Evolutionary conservation across 2,888 invertebrate species (phyloP).

Genomic region (Lissocephala sabroskyi): DNA sequence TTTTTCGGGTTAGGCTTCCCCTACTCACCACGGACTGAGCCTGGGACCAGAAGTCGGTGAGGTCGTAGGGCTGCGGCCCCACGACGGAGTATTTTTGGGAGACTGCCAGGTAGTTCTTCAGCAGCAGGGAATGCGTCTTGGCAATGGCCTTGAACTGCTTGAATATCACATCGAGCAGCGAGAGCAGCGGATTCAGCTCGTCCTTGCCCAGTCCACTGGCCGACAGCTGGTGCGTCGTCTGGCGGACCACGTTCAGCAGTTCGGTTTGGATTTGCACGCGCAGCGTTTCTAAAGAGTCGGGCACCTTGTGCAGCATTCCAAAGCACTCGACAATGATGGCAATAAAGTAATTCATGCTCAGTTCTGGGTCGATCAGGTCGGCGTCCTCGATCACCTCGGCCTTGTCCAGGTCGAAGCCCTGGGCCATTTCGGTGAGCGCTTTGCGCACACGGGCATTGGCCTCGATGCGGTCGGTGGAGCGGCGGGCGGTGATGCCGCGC

Average conservation of each 20-base stretch:
- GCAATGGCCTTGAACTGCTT: conserved; percentile 88
- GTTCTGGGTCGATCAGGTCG: conserved; percentile 76
- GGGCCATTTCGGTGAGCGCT: conserved; percentile 75
- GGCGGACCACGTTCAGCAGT: conserved; percentile 83
- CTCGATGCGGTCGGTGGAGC: conserved; percentile 75
- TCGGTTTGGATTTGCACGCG: conserved; percentile 89
- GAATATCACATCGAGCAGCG: conserved; percentile 82
- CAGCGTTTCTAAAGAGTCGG: conserved; percentile 88
- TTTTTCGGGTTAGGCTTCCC: neutral
- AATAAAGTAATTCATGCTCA: conserved; percentile 80
- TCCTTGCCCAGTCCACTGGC: conserved; percentile 53
- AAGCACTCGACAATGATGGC: conserved; percentile 89
- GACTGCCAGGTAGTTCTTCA: conserved; percentile 78
- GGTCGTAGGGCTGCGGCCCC: conserved; percentile 75
- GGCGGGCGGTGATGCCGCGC: conserved; percentile 75
- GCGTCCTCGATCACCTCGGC: conserved; percentile 76
- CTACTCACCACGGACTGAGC: conserved; percentile 87
- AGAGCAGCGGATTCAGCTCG: conserved; percentile 73
- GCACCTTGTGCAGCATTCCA: conserved; percentile 85
- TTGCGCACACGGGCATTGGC: conserved; percentile 74
- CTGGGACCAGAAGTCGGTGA: conserved; percentile 90
- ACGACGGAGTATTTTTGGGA: conserved; percentile 75
- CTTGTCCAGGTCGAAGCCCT: conserved; percentile 70
- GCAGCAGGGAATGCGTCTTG: conserved; percentile 80
- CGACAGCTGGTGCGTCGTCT: conserved; percentile 84